phyloP scores from a whole-genome alignment of 1,140 invertebrate genomes.

The Polypedilum pembai region DNA sequence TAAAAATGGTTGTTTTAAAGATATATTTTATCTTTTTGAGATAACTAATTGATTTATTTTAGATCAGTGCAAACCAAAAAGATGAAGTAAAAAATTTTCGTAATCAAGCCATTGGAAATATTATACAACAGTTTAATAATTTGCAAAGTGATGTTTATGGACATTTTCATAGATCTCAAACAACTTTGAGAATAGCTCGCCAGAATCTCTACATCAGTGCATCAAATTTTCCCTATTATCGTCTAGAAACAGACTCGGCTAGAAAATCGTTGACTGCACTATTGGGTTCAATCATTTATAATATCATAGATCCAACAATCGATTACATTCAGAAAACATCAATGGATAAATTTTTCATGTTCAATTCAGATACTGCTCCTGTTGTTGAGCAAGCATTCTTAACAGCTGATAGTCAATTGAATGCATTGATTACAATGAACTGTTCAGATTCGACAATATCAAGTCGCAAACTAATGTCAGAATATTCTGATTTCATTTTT shows the following conservation, averaged over 20 bases:
- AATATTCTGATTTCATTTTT: not conserved
- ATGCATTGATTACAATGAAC: not conserved
- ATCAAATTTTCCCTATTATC: constrained; percentile 1
- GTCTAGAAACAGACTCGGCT: not conserved
- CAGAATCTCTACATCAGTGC: not conserved
- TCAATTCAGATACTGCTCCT: not conserved
- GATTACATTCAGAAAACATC: not conserved
- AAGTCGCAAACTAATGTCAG: not conserved
- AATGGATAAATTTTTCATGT: not conserved
- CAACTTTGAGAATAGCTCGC: not conserved
- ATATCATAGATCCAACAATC: not conserved
- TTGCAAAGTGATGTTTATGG: not conserved
- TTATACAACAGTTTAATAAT: not conserved
- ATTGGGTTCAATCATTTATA: not conserved
- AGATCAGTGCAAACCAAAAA: not conserved
- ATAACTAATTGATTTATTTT: too few relatives aligned
- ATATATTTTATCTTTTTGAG: too few relatives aligned
- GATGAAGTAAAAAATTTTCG: not conserved
- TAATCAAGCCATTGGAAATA: not conserved
- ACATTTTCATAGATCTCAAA: not conserved
- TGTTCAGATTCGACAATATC: not conserved
- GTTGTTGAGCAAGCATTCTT: not conserved
- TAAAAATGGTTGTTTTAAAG: too few relatives aligned
- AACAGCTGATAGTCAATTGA: not conserved
- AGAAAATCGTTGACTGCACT: not conserved